Base-by-base conservation (phyloP, 2,797 vertebrate genomes). In the Odontamblyopus lacepedii region DNA sequence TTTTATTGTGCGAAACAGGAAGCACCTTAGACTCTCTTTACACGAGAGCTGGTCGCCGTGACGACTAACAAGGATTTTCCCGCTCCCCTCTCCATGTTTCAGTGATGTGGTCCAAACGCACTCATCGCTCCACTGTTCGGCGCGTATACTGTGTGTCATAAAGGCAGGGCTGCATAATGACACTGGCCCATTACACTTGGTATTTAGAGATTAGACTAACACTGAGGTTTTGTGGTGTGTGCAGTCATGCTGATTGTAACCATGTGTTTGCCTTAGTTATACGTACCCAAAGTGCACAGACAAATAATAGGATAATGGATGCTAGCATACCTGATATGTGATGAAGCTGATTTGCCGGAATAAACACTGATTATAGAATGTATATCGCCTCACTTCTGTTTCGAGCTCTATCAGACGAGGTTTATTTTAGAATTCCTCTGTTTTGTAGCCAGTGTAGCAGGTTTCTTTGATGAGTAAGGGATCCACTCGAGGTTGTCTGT, bases 121-220 rank as follows among this genome's bases (percentile, higher is more conserved):
- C 77, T 83, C 76, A 76, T 79, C 67, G 11, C 72, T 6, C 73
- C 41, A 29, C 72, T 32, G 60, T 75, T 78, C 61, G 7, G 32
- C 69, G 29, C 70, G 75, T 78, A 59, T 44, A 27, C 55, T 73
- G 70, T 84, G 86, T 91, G 80, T 91, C 88, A 90, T 89, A 85
- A 90, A 88, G 85, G 66, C 19, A 74, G 78, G 78, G 81, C 68
- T 78, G 74, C 79, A 72, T 89, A 90, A 86, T 89, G 85, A 90
- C 87, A 87, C 69, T 29, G 80, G 73, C 73, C 83, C 78, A 87
- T 90, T 90, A 89, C 83, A 85, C 89, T 85, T 41, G 72, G 86
- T 88, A 90, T 92, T 90, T 91, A 86, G 84, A 91, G 85, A 92
- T 90, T 91, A 91, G 78, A 91, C 88, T 85, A 87, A 92, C 90